Evolutionary conservation across 2,797 vertebrate genomes (phyloP).

Genomic region (Lophotriccus pileatus): DNA sequence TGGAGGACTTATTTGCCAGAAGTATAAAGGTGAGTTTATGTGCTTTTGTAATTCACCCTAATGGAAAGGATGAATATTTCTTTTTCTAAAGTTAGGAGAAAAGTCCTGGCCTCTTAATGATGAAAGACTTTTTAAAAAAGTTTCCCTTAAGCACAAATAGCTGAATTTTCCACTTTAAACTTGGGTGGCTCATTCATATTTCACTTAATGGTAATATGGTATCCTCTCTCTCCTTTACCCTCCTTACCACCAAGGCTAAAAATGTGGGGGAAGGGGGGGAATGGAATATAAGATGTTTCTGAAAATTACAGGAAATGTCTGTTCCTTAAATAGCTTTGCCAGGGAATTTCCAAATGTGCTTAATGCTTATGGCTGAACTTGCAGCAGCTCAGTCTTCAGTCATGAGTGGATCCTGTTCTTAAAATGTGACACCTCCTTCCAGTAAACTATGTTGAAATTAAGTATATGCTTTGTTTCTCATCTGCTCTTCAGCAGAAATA

Average conservation of each 20-base stretch:
- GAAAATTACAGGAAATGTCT: slow-evolving; percentile 67
- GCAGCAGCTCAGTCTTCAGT: not conserved
- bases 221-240: not conserved
- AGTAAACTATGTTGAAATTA: not conserved
- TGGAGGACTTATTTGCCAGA: slow-evolving; percentile 31
- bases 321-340: slow-evolving; percentile 50
- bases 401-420: not conserved
- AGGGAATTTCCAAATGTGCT: slow-evolving; percentile 63
- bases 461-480: not conserved
- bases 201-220: slow-evolving; percentile 26
- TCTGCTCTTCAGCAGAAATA: not conserved
- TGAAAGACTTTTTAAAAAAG: not conserved
- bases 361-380: slow-evolving; percentile 34
- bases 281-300: slow-evolving; percentile 38
- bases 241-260: slow-evolving; percentile 25
- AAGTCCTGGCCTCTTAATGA: slow-evolving; percentile 2
- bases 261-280: not conserved
- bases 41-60: slow-evolving; percentile 24
- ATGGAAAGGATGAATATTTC: slow-evolving; percentile 25
- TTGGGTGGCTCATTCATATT: slow-evolving; percentile 58
- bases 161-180: slow-evolving; percentile 51
- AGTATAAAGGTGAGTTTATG: slow-evolving; percentile 14
- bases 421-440: slow-evolving; percentile 6
- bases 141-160: not conserved
- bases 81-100: slow-evolving; percentile 60